Evolutionary conservation across 2,113 vertebrate species (phyloP).

Genomic region (Chroicocephalus ridibundus): DNA sequence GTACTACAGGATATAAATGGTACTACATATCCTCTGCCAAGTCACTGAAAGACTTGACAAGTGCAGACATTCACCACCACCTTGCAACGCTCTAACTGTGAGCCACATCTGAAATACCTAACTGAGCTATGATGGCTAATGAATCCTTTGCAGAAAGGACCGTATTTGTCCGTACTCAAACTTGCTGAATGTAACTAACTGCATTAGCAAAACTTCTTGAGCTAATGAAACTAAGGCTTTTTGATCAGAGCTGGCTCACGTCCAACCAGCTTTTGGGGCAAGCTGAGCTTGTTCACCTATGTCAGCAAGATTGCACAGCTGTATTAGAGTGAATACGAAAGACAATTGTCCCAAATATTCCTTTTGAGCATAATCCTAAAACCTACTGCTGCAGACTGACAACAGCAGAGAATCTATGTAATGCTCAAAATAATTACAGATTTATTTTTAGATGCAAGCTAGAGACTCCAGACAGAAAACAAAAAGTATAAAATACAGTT

Average conservation of each 20-base stretch:
- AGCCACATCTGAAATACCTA: neutral
- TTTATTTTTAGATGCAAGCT: neutral
- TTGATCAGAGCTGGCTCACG: neutral
- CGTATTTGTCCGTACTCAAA: neutral
- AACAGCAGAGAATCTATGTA: neutral
- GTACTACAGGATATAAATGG: too few relatives aligned
- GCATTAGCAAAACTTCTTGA: neutral
- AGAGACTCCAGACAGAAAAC: neutral
- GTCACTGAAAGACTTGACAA: neutral
- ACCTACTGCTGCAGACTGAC: neutral
- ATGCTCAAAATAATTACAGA: neutral
- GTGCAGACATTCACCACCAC: neutral
- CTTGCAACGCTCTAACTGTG: neutral
- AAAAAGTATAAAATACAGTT: neutral
- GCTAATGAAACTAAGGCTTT: neutral
- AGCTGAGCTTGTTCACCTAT: neutral
- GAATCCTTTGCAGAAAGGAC: neutral
- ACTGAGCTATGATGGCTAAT: neutral
- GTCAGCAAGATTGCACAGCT: neutral
- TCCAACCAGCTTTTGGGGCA: neutral
- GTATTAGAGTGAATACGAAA: neutral
- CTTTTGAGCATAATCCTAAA: neutral
- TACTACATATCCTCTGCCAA: too few relatives aligned
- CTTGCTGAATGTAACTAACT: neutral
- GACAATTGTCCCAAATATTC: neutral